Conservation (phyloP, 2,113 vertebrate genomes). For the Potamarius usumacintae region DNA sequence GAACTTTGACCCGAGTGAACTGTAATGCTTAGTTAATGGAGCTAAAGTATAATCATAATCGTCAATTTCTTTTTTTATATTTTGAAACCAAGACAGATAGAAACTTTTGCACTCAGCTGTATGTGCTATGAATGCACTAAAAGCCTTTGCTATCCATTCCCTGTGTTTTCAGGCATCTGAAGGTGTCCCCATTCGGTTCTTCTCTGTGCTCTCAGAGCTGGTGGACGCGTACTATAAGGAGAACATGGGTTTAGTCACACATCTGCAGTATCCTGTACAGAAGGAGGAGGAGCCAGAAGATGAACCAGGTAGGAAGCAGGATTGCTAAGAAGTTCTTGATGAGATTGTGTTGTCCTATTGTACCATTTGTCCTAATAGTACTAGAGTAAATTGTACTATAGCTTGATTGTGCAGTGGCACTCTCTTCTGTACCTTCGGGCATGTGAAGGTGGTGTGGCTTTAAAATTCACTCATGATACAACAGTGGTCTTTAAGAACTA, state of each 20-base stretch:
- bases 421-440: neutral
- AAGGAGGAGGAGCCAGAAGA: constrained; percentile 87
- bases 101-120: neutral
- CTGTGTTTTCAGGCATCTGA: constrained; percentile 82
- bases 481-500: neutral
- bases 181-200: constrained; percentile 89
- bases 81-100: neutral
- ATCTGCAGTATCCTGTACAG: constrained; percentile 84
- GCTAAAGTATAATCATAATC: neutral
- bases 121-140: neutral
- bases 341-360: neutral
- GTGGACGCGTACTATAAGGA: constrained; percentile 94
- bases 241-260: constrained; percentile 92
- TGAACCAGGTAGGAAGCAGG: constrained; percentile 77
- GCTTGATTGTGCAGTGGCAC: neutral
- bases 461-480: neutral
- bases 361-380: too few relatives aligned
- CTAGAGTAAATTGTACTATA: neutral
- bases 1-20: neutral
- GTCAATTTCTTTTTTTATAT: neutral
- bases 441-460: neutral
- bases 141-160: neutral
- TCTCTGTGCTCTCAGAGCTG: constrained; percentile 82
- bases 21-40: neutral
- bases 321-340: neutral